These are phyloP conservation scores for Acanthoscelides obtectus DNA, from an alignment of 2,888 invertebrate species.

Conservation along the genomic window DNA sequence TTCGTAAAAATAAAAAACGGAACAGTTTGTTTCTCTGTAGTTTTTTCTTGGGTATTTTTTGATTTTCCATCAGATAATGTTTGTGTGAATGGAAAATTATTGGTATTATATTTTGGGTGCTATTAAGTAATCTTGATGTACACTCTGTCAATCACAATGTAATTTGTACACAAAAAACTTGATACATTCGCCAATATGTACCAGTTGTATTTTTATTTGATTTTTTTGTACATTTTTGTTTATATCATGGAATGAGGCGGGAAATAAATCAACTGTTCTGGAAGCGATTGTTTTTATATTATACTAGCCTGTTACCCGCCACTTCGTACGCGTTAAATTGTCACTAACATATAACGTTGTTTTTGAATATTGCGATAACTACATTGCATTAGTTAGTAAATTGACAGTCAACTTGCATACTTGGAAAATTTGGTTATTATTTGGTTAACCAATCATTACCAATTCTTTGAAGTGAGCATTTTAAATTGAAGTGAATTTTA, in stretches of 20 bases:
- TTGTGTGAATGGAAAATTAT: conserved; percentile 14
- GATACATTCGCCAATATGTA: conserved; percentile 13
- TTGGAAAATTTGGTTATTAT: too few species aligned
- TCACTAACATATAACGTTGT: too few species aligned
- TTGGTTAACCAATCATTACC: too few species aligned
- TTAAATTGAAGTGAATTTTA: too few species aligned
- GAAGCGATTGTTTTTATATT: conserved; percentile 11
- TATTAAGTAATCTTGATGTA: conserved; percentile 30
- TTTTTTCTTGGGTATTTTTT: conserved; percentile 8
- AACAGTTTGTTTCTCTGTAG: conserved; percentile 37
- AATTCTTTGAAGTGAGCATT: too few species aligned
- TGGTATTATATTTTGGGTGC: conserved; percentile 26
- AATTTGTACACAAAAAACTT: conserved; percentile 18
- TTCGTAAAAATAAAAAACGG: conserved; percentile 41
- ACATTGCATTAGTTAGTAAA: too few species aligned
- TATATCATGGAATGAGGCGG: conserved; percentile 32
- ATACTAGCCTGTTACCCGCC: background rate
- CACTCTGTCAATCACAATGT: conserved; percentile 17
- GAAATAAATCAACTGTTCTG: conserved; percentile 38
- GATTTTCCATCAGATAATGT: conserved; percentile 20
- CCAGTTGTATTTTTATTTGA: conserved; percentile 24
- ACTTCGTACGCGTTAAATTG: too few species aligned
- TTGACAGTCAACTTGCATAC: too few species aligned
- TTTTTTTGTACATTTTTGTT: conserved; percentile 27
- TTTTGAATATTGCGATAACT: too few species aligned